Evolutionary conservation across 1,140 invertebrate genomes (phyloP), one percentile per base, ranked within the genome.

Genomic region (Neodiprion lecontei): DNA sequence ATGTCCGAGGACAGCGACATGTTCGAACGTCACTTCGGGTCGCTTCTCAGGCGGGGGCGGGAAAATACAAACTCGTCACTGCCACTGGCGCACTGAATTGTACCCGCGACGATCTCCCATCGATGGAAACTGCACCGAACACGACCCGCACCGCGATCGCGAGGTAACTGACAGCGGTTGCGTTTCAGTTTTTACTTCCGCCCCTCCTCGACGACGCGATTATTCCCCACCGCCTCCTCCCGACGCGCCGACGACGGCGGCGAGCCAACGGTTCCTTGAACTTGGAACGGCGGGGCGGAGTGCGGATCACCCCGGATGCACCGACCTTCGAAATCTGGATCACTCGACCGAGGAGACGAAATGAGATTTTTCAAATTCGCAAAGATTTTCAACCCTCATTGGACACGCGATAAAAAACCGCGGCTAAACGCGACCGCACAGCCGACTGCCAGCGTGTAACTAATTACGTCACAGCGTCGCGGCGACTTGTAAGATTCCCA

Each of bases 381-480:
- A 3, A 7, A 7, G 12, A 14, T 65, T 65, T 17, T 14, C 7
- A 1, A 65, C 61, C 1, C 17, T 1, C 61, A 4, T 40, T 40
- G 28, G 28, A 21, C 61, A 3, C 61, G 61, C 61, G 66, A 61
- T 69, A 72, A 72, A 47, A 66, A 72, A 69, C 69, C 74, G 70
- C 74, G 65, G 49, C 17, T 70, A 74, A 74, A 72, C 72, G 66
- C 65, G 72, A 69, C 72, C 49, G 70, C 72, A 76, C 74, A 68
- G 67, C 65, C 17, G 68, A 79, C 74, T 81, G 82, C 83, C 82
- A 83, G 74, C 83, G 83, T 84, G 83, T 82, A 79, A 82, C 11
- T 79, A 76, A 76, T 68, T 50, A 69, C 79, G 79, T 83, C 80
- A 83, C 48, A 17, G 75, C 53, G 53, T 61, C 53, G 53, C n/a